phyloP scores from a whole-genome alignment of 2,888 invertebrate genomes.

The Hirtodrosophila histrioides region DNA sequence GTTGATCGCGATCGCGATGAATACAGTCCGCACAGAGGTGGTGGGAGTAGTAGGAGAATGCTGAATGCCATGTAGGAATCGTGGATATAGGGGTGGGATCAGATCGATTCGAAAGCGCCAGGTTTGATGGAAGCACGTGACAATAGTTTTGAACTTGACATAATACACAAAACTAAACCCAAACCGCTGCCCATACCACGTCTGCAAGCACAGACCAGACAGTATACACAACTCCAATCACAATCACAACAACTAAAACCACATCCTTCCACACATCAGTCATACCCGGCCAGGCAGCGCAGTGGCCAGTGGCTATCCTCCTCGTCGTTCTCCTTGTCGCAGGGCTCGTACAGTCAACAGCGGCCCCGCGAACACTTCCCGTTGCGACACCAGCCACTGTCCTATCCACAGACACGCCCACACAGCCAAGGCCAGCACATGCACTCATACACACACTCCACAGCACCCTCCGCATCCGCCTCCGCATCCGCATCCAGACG shows the following conservation, averaged over 20 bases:
- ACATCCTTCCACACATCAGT: conserved; percentile 20
- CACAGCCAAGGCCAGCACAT: conserved; percentile 22
- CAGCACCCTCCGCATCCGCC: conserved; percentile 18
- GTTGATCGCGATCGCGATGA: conserved; percentile 84
- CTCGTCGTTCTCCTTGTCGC: conserved; percentile 58
- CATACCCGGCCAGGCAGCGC: conserved; percentile 38
- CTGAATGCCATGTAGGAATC: conserved; percentile 85
- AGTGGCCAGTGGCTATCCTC: conserved; percentile 60
- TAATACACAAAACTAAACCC: conserved; percentile 60
- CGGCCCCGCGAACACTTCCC: conserved; percentile 64
- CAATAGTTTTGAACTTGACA: conserved; percentile 78
- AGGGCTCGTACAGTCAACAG: conserved; percentile 29
- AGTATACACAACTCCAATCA: conserved; percentile 34
- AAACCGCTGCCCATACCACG: conserved; percentile 23
- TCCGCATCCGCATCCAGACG: conserved; percentile 18
- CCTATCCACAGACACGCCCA: conserved; percentile 60
- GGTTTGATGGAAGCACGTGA: conserved; percentile 77
- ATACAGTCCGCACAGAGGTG: conserved; percentile 85
- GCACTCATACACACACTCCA: conserved; percentile 22
- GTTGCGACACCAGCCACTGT: conserved; percentile 69
- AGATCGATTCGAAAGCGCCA: conserved; percentile 83
- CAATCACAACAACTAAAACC: conserved; percentile 35
- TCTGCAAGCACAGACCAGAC: conserved; percentile 25
- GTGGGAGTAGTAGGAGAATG: conserved; percentile 85
- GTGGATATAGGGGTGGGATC: conserved; percentile 85